phyloP scores from a whole-genome alignment of 2,113 vertebrate species.

The Poicephalus meyeri region DNA sequence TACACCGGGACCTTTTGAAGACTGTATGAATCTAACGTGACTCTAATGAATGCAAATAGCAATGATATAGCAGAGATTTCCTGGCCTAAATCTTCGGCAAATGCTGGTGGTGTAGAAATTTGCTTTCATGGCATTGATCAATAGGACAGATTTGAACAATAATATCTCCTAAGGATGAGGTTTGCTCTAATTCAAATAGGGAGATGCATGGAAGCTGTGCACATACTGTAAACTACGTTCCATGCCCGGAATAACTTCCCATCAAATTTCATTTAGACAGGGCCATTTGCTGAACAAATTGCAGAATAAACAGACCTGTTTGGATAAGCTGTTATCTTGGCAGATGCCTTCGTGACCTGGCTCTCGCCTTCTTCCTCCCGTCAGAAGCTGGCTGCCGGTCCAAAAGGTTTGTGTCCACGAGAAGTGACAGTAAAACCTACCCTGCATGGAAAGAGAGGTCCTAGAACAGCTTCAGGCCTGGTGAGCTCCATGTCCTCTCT shows the following conservation, averaged over 20 bases:
- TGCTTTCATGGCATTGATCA: not conserved
- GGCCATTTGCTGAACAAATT: not conserved
- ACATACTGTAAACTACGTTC: not conserved
- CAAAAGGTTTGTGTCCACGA: not conserved
- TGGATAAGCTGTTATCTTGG: not conserved
- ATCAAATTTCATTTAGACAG: not conserved
- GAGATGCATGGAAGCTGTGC: not conserved
- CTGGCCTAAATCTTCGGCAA: not conserved
- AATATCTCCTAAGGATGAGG: not conserved
- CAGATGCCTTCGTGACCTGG: not conserved
- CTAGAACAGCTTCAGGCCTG: not conserved
- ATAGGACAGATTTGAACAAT: not conserved
- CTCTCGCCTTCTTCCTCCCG: not conserved
- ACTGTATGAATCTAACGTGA: not conserved
- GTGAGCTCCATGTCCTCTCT: not conserved
- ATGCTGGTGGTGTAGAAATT: not conserved
- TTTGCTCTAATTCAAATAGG: not conserved
- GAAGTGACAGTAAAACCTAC: not conserved
- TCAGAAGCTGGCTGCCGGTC: not conserved
- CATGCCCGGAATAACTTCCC: not conserved
- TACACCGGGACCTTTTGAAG: not conserved
- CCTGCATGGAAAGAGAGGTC: not conserved
- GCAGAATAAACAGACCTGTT: slow-evolving; percentile 15
- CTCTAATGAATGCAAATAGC: not conserved
- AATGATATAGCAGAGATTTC: not conserved